phyloP scores from a whole-genome alignment of 2,888 invertebrate species.

The Pachydiplax longipennis region DNA sequence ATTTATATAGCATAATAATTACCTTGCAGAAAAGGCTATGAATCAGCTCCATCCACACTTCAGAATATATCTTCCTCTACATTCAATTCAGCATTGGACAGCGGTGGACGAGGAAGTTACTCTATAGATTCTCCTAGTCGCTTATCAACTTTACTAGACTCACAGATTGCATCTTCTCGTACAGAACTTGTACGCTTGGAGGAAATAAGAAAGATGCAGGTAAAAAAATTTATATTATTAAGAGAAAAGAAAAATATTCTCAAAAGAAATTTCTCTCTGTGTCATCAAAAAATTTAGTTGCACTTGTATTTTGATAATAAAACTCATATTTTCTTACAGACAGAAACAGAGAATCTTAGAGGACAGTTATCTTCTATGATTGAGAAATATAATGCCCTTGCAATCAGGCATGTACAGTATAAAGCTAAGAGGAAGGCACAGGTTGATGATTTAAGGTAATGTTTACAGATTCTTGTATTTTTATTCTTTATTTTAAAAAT shows the following conservation, averaged over 20 bases:
- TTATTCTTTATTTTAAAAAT: neutral
- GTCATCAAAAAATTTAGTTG: no score
- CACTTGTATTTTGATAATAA: no score
- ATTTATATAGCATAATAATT: neutral
- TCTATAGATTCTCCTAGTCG: slow-evolving; percentile 52
- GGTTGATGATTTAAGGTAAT: slow-evolving; percentile 55
- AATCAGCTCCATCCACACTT: slow-evolving; percentile 15
- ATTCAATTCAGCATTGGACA: neutral
- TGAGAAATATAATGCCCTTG: slow-evolving; percentile 56
- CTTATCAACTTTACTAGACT: slow-evolving; percentile 52
- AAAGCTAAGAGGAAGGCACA: slow-evolving; percentile 56
- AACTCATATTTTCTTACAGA: slow-evolving; percentile 50
- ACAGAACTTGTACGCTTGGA: slow-evolving; percentile 54
- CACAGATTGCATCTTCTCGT: slow-evolving; percentile 54
- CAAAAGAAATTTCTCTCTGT: no score
- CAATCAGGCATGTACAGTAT: slow-evolving; percentile 55
- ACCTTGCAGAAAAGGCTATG: neutral
- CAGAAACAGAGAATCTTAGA: slow-evolving; percentile 54
- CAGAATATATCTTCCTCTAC: slow-evolving; percentile 23
- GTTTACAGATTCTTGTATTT: neutral
- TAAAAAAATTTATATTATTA: slow-evolving; percentile 46
- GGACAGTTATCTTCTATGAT: slow-evolving; percentile 54
- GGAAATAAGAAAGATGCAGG: slow-evolving; percentile 56
- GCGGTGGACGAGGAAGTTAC: neutral
- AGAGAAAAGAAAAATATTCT: neutral